Base-by-base conservation (phyloP, 2,888 invertebrate genomes). In the Amphimallon solstitiale region DNA sequence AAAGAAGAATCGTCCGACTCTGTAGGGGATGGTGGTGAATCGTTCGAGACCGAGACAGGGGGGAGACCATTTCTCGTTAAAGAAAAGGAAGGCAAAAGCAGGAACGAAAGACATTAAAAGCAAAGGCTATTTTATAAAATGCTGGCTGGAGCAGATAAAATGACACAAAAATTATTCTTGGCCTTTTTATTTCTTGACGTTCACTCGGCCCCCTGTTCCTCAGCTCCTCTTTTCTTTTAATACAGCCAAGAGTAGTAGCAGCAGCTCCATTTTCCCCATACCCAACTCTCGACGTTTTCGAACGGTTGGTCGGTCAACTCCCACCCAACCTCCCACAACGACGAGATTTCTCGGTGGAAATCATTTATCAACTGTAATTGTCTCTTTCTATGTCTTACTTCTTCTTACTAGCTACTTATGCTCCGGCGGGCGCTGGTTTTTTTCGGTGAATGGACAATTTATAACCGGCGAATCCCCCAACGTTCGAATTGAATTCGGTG, bases 41-140 rank as follows among this genome's bases (percentile, higher is more conserved):
- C 45, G 9, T 45, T 45, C 23, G 48, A 48, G 15, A 21, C n/a
- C 19, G 6, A n/a, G 15, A 21, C n/a, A 7, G 6, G 7, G 15
- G 48, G 19, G 15, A n/a, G 19, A 48, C 19, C 29, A 29, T 29
- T 29, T 29, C 29, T 29, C 29, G 29, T 29, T 29, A 29, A 29
- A 29, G 10, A 35, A 19, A n/a, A 17, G 29, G 61, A 14, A 15
- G 45, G 23, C 45, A 34, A 43, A 61, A 29, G 37, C 21, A 73
- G 73, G 71, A 71, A 71, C 64, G 63, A 72, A 73, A 72, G 15
- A 73, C 46, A 19, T 21, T 10, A 75, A 71, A 72, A 73, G 76
- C 75, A 76, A 78, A 77, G 77, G 77, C 78, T 79, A 79, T 79
- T 79, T 78, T 75, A 76, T 77, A 78, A 79, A 79, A 79, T 77